These are phyloP conservation scores for Ptychobarbus kaznakovi DNA, from an alignment of 2,797 vertebrate genomes.

Conservation along the genomic window DNA sequence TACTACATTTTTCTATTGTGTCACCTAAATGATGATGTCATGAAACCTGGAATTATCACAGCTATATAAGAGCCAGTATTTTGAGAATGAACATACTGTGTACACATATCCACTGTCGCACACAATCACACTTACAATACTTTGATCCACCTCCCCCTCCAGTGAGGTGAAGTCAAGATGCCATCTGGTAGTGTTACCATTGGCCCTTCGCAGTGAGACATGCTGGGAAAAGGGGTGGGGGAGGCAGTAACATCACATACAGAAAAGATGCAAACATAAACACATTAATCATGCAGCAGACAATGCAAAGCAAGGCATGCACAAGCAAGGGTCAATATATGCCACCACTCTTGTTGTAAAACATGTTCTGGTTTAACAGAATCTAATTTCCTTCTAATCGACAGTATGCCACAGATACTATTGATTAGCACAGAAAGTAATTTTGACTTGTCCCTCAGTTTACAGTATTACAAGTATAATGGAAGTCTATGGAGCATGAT, in stretches of 20 bases:
- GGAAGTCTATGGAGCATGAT: background rate
- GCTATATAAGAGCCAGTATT: background rate
- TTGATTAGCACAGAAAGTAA: background rate
- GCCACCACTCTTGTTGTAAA: background rate
- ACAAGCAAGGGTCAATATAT: constrained; percentile 11
- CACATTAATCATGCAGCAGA: constrained; percentile 62
- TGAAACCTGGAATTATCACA: constrained; percentile 10
- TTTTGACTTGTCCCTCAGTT: background rate
- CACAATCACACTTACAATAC: constrained; percentile 77
- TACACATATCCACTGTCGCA: constrained; percentile 39
- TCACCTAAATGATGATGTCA: background rate
- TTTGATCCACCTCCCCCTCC: constrained; percentile 81
- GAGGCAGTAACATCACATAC: constrained; percentile 55
- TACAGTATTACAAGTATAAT: background rate
- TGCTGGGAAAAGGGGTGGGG: constrained; percentile 77
- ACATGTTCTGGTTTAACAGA: constrained; percentile 9
- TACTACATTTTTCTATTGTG: background rate
- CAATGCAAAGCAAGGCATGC: constrained; percentile 11
- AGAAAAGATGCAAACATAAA: constrained; percentile 67
- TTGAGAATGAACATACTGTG: constrained; percentile 18
- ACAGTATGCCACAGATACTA: background rate
- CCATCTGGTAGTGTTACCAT: constrained; percentile 78
- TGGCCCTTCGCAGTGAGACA: constrained; percentile 80
- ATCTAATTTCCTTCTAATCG: background rate
- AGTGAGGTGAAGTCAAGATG: constrained; percentile 83